Percentiles rank a stretch among this genome's conserved stretches.
These are phyloP conservation scores for Lochmaea crataegi DNA, from an alignment of 2,888 invertebrate genomes.

Conservation along the genomic window DNA sequence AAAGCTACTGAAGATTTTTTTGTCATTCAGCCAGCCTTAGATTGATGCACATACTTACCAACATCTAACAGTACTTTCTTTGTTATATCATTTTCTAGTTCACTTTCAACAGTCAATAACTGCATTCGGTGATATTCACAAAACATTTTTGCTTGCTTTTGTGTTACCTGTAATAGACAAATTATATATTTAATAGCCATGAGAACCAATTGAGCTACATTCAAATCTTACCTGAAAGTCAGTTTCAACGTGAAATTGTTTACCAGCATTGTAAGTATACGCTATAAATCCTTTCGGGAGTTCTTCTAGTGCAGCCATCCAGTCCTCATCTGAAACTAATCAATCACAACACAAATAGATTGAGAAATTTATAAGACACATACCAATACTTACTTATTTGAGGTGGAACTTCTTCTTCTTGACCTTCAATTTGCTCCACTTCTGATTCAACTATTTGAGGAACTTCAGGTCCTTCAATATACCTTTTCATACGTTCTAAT, in stretches of 20 bases:
- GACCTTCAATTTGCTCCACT: no score
- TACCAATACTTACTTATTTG: no score
- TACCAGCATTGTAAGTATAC: slow-evolving; percentile 13
- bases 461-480: no score
- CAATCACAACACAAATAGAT: background rate
- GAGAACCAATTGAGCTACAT: no score
- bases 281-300: slow-evolving; percentile 15
- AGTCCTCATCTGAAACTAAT: slow-evolving; percentile 6
- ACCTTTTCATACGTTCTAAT: background rate
- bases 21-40: background rate
- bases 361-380: no score
- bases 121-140: slow-evolving; percentile 26
- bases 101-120: slow-evolving; percentile 20
- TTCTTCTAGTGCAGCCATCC: background rate
- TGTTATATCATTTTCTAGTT: slow-evolving; percentile 21
- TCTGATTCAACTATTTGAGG: background rate
- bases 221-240: slow-evolving; percentile 9
- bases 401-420: no score
- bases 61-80: slow-evolving; percentile 15
- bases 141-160: slow-evolving; percentile 26
- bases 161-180: slow-evolving; percentile 17
- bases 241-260: slow-evolving; percentile 19
- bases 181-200: no score
- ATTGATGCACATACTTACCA: slow-evolving; percentile 24
- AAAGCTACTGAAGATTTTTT: no score